Conservation (phyloP, 2,888 invertebrate genomes). For the Agrotis segetum region DNA sequence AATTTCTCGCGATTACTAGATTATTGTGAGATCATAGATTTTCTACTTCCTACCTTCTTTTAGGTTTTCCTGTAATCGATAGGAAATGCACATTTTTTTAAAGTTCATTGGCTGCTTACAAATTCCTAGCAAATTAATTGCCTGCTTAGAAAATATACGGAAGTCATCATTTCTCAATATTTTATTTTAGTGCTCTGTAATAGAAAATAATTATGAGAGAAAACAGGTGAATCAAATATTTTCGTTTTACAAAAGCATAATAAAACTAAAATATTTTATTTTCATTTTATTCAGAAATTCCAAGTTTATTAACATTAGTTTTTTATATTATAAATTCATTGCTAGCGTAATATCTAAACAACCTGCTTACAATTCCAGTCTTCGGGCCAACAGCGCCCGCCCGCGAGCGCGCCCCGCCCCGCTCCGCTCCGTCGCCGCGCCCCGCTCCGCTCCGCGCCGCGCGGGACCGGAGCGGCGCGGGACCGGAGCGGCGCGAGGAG, state of each 20-base stretch:
- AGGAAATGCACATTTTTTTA: no score
- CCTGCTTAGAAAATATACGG: no score
- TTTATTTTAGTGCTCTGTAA: no score
- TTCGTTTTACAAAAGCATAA: conserved; percentile 34
- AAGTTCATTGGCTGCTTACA: no score
- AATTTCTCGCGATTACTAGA: no score
- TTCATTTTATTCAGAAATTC: conserved; percentile 85
- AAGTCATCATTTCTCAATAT: no score
- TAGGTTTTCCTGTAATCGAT: no score
- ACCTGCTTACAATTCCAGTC: conserved; percentile 85
- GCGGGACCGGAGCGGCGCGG: background rate
- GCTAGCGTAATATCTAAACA: conserved; percentile 84
- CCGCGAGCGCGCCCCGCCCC: conserved; percentile 46
- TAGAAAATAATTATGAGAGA: no score
- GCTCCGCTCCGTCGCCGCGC: conserved; percentile 29
- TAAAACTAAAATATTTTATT: conserved; percentile 71
- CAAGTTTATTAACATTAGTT: conserved; percentile 82
- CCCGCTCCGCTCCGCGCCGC: background rate
- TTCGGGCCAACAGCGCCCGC: conserved; percentile 61
- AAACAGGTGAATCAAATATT: background rate
- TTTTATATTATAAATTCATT: conserved; percentile 83
- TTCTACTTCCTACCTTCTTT: no score
- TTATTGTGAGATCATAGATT: no score
- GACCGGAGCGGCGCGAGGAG: conserved; percentile 11
- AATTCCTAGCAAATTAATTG: no score